Conservation (phyloP, 2,888 invertebrate genomes). For the Encarsia formosa region DNA sequence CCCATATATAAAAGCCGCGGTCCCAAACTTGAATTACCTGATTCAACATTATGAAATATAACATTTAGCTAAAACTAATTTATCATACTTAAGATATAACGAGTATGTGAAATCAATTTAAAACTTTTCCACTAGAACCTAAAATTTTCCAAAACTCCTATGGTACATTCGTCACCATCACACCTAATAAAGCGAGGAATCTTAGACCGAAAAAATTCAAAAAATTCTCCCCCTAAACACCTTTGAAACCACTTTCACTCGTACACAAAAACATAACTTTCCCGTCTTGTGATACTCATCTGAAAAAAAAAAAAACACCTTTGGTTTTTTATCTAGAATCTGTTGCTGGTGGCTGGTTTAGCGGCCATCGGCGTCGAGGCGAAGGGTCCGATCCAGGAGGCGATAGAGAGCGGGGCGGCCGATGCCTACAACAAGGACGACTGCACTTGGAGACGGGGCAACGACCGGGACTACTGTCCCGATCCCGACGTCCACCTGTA, state of each 20-base stretch:
- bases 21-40: no score
- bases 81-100: no score
- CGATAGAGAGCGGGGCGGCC: slow-evolving; percentile 50
- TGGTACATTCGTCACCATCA: neutral
- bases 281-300: neutral
- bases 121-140: no score
- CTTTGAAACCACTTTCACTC: no score
- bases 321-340: neutral
- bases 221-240: neutral
- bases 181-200: neutral
- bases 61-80: no score
- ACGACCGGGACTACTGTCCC: slow-evolving; percentile 66
- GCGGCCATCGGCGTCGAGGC: slow-evolving; percentile 1
- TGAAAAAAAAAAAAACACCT: neutral
- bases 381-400: slow-evolving; percentile 46
- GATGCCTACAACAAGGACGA: slow-evolving; percentile 61
- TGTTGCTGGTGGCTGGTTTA: neutral
- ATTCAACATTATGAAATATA: no score
- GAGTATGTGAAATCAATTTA: no score
- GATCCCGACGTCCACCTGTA: slow-evolving; percentile 66
- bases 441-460: slow-evolving; percentile 65
- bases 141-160: no score
- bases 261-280: no score
- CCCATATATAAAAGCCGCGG: no score
- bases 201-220: neutral